phyloP scores from a whole-genome alignment of 2,113 vertebrate species.

The Cygnus atratus region DNA sequence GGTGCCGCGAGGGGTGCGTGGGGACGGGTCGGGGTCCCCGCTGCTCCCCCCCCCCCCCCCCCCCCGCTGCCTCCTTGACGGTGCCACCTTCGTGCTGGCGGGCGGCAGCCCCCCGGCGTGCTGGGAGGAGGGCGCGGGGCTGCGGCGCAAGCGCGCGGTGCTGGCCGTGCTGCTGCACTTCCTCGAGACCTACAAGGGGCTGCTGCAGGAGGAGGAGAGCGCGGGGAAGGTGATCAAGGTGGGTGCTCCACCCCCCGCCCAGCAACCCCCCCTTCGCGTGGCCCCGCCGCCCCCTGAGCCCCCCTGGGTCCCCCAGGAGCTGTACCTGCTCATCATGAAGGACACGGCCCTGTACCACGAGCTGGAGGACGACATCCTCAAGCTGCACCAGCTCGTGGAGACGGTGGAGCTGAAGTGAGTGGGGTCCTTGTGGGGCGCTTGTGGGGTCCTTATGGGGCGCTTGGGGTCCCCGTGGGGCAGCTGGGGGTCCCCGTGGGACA shows the following conservation, averaged over 20 bases:
- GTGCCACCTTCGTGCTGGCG: slow-evolving; percentile 73
- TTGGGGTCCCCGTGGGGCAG: too few species aligned
- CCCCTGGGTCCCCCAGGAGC: slow-evolving; percentile 74
- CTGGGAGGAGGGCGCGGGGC: slow-evolving; percentile 73
- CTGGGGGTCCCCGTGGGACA: too few species aligned
- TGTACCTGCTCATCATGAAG: slow-evolving; percentile 90
- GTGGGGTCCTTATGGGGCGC: too few species aligned
- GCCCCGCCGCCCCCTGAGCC: neutral
- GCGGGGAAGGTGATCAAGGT: slow-evolving; percentile 91
- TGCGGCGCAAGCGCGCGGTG: slow-evolving; percentile 86
- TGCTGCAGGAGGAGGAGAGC: slow-evolving; percentile 91
- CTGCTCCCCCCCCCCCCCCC: too few species aligned
- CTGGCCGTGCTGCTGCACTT: slow-evolving; percentile 89
- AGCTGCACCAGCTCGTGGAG: slow-evolving; percentile 87
- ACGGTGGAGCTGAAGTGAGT: slow-evolving; percentile 81
- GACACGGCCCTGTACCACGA: slow-evolving; percentile 86
- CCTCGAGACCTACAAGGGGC: slow-evolving; percentile 92
- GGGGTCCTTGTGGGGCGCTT: neutral
- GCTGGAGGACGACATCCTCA: slow-evolving; percentile 89
- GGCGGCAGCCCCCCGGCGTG: slow-evolving; percentile 5
- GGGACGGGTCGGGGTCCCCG: neutral
- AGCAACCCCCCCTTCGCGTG: too few species aligned
- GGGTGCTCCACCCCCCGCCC: neutral
- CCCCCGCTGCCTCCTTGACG: slow-evolving; percentile 64
- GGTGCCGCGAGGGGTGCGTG: neutral